phyloP scores from a whole-genome alignment of 2,888 invertebrate genomes.

The Sphinx pinastri region DNA sequence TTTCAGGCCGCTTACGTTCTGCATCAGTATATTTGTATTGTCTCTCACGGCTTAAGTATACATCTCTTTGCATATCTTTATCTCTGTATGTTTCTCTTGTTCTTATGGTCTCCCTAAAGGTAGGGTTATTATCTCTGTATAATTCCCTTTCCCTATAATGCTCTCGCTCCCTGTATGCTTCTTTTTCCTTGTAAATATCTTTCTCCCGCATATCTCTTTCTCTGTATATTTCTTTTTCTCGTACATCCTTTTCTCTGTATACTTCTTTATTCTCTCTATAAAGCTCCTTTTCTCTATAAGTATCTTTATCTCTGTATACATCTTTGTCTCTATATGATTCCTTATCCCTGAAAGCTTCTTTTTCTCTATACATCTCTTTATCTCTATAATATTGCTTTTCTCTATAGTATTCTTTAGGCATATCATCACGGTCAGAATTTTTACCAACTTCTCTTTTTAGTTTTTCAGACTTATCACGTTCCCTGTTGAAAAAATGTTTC shows the following conservation, averaged over 20 bases:
- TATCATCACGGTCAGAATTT: constrained; percentile 71
- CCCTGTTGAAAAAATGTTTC: constrained; percentile 69
- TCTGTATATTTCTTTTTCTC: constrained; percentile 51
- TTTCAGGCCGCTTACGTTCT: constrained; percentile 68
- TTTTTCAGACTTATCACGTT: constrained; percentile 77
- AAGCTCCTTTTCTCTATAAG: constrained; percentile 52
- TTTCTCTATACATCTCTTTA: constrained; percentile 69
- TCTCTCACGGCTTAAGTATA: constrained; percentile 65
- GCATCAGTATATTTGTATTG: constrained; percentile 69
- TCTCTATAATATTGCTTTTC: constrained; percentile 75
- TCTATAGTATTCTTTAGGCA: constrained; percentile 77
- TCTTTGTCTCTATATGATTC: constrained; percentile 70
- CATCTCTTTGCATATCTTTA: constrained; percentile 64
- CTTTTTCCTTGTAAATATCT: constrained; percentile 56
- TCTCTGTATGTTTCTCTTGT: constrained; percentile 65
- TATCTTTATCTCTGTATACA: constrained; percentile 61
- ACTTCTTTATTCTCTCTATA: constrained; percentile 57
- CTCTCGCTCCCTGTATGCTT: constrained; percentile 51
- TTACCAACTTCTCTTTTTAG: constrained; percentile 68
- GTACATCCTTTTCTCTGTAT: constrained; percentile 53
- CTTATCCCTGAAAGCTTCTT: constrained; percentile 73
- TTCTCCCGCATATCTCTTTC: constrained; percentile 65
- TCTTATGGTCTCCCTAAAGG: constrained; percentile 61
- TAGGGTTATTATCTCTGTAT: constrained; percentile 51
- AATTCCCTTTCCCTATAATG: constrained; percentile 47